Conservation (phyloP, 1,140 invertebrate genomes). For the Drosophila arizonae region DNA sequence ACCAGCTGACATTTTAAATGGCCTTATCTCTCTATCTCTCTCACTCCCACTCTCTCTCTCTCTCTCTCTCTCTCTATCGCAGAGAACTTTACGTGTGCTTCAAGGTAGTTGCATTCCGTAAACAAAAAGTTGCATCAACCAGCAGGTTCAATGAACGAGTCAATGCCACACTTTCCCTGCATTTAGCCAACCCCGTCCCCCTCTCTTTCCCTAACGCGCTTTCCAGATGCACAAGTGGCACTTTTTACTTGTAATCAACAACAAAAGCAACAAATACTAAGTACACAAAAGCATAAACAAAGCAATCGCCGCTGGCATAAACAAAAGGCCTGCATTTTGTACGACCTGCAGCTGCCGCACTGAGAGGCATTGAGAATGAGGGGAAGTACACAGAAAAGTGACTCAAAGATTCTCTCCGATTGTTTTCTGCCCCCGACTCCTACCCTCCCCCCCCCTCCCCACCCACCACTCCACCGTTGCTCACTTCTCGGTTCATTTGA, state of each 20-base stretch:
- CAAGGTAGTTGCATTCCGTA: slow-evolving; percentile 12
- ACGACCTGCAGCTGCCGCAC: slow-evolving; percentile 24
- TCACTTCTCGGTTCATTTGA: slow-evolving; percentile 4
- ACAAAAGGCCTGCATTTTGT: slow-evolving; percentile 50
- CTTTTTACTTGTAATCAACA: slow-evolving; percentile 63
- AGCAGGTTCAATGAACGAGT: slow-evolving; percentile 37
- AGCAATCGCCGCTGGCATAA: slow-evolving; percentile 60
- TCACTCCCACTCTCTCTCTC: neutral
- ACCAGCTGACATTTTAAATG: slow-evolving; percentile 20
- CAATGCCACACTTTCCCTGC: slow-evolving; percentile 42
- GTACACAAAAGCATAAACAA: slow-evolving; percentile 56
- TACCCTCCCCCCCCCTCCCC: too few relatives aligned
- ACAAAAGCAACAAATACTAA: slow-evolving; percentile 5
- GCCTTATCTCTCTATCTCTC: neutral
- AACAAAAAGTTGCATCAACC: slow-evolving; percentile 7
- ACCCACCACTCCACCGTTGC: too few relatives aligned
- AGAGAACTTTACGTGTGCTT: neutral
- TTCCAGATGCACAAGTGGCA: slow-evolving; percentile 49
- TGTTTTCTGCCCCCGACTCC: neutral
- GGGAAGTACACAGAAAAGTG: slow-evolving; percentile 4
- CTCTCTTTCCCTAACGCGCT: neutral
- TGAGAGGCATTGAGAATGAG: neutral
- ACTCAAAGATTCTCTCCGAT: slow-evolving; percentile 17
- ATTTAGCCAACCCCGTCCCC: neutral
- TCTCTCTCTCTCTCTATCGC: neutral